Evolutionary conservation across 2,113 vertebrate genomes (phyloP).

Genomic region (Mobula birostris): DNA sequence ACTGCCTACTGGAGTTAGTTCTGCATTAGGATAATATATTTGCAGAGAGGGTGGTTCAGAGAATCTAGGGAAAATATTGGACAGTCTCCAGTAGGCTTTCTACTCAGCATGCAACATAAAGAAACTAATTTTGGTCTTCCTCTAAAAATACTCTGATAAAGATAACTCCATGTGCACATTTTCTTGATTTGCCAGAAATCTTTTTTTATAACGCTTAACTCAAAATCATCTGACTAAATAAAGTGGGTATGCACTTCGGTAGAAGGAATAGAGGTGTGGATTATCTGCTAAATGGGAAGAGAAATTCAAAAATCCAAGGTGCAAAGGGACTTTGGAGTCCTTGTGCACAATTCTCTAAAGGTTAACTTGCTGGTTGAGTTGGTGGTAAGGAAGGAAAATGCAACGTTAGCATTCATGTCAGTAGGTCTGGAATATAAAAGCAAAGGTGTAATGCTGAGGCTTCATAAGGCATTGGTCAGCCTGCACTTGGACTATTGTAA

Average conservation of each 20-base stretch:
- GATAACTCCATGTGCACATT: not conserved
- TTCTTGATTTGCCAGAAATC: not conserved
- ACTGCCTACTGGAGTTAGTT: not conserved
- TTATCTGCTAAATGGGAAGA: too few species aligned
- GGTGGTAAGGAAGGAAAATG: too few species aligned
- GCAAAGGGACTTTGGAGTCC: too few species aligned
- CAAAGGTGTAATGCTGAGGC: too few species aligned
- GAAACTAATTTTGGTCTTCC: not conserved
- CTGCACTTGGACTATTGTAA: too few species aligned
- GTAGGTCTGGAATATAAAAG: too few species aligned
- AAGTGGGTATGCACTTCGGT: not conserved
- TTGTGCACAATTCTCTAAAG: too few species aligned
- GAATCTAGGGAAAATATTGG: not conserved
- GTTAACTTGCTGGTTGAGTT: too few species aligned
- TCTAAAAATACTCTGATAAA: not conserved
- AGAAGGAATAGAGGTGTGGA: too few species aligned
- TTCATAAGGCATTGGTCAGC: too few species aligned
- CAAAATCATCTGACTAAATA: not conserved
- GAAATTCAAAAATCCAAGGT: too few species aligned
- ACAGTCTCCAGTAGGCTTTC: not conserved
- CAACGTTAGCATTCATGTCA: too few species aligned
- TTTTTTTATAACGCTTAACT: not conserved
- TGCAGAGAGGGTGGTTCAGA: not conserved
- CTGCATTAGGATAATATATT: not conserved
- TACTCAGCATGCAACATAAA: not conserved